Percentiles rank a stretch among this genome's conserved stretches.
Evolutionary conservation across 1,140 invertebrate genomes (phyloP).

Genomic region (Ceratina calcarata): DNA sequence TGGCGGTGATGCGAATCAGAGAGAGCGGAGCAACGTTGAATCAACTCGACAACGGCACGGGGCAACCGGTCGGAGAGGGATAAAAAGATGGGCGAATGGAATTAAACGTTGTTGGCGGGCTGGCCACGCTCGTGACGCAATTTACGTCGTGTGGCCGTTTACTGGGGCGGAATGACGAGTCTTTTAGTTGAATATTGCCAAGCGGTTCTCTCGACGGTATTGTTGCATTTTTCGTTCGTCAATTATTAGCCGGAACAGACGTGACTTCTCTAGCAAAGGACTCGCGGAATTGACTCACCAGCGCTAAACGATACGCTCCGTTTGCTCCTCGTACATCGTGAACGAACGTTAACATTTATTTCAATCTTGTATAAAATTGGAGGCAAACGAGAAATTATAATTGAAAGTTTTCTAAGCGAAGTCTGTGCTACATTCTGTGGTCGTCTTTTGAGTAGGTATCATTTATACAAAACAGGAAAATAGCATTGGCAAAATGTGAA

Average conservation of each 20-base stretch:
- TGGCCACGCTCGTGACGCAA: constrained; percentile 53
- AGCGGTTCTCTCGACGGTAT: constrained; percentile 35
- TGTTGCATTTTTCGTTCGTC: constrained; percentile 60
- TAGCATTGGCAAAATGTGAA: too few relatives aligned
- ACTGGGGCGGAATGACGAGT: constrained; percentile 58
- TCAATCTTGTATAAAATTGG: constrained; percentile 30
- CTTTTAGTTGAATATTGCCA: constrained; percentile 59
- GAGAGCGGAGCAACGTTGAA: constrained; percentile 23
- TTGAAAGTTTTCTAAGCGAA: too few relatives aligned
- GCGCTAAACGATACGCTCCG: neutral
- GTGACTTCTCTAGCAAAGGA: constrained; percentile 13
- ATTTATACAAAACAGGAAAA: neutral
- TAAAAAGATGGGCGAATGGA: constrained; percentile 58
- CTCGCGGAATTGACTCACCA: constrained; percentile 27
- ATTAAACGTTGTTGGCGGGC: constrained; percentile 56
- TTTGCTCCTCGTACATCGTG: neutral
- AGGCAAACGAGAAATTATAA: neutral
- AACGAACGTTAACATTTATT: constrained; percentile 28
- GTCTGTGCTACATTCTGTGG: too few relatives aligned
- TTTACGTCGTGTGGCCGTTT: constrained; percentile 61
- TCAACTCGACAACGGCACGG: neutral
- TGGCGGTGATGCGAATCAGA: constrained; percentile 55
- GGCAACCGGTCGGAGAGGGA: neutral
- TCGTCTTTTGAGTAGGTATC: neutral
- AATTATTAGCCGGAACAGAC: constrained; percentile 48